Conservation (phyloP, 1,140 invertebrate species). For the Calycopis cecrops region DNA sequence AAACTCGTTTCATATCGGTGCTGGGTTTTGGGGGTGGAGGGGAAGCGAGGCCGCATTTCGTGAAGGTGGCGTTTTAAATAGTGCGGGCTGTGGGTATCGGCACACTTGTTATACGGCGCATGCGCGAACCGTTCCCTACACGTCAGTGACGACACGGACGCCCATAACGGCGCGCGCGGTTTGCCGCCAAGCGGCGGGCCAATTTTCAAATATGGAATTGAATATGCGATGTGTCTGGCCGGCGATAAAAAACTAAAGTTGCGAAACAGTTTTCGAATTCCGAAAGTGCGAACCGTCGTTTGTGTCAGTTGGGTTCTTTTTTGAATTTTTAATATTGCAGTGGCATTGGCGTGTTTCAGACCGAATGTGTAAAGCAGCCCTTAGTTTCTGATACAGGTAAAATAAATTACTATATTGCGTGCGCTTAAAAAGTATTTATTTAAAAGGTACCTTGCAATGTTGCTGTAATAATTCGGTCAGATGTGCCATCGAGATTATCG, state of each 20-base stretch:
- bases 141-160: slow-evolving; percentile 46
- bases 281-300: slow-evolving; percentile 10
- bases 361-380: slow-evolving; percentile 29
- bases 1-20: too few relatives aligned
- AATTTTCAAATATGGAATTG: slow-evolving; percentile 45
- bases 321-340: slow-evolving; percentile 49
- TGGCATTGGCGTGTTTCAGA: slow-evolving; percentile 34
- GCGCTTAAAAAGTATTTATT: slow-evolving; percentile 27
- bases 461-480: slow-evolving; percentile 6
- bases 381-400: slow-evolving; percentile 50
- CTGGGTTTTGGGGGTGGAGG: too few relatives aligned
- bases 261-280: too few relatives aligned
- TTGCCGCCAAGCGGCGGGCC: slow-evolving; percentile 33
- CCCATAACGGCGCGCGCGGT: slow-evolving; percentile 40
- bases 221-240: slow-evolving; percentile 23
- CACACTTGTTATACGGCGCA: slow-evolving; percentile 41
- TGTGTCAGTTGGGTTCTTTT: slow-evolving; percentile 30
- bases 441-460: slow-evolving; percentile 10
- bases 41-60: too few relatives aligned
- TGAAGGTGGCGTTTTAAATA: too few relatives aligned
- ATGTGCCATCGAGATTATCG: neutral
- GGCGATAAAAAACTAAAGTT: slow-evolving; percentile 9
- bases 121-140: slow-evolving; percentile 35
- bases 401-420: slow-evolving; percentile 64
- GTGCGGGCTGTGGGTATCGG: slow-evolving; percentile 33